Base-by-base conservation (phyloP, 2,113 vertebrate genomes). In the Carassius auratus region DNA sequence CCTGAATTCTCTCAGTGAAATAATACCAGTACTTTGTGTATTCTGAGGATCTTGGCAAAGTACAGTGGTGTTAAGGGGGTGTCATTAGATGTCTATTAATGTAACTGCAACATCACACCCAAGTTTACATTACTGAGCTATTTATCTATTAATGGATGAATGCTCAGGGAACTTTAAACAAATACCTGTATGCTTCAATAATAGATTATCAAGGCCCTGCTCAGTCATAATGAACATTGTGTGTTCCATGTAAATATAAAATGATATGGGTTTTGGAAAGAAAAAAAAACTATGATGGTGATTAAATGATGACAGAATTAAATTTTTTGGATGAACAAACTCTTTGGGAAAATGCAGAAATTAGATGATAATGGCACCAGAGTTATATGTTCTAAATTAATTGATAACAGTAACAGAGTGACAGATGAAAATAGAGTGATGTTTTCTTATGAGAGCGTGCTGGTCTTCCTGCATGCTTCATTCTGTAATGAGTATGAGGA, bases 61-160 rank as follows among this genome's bases (percentile, higher is more conserved):
- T 26, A 68, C 79, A 50, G 26, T 52, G 4, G 75, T 50, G 75
- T 76, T 55, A 76, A 76, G 75, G 36, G 61, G 78, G 62, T 81
- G 79, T 81, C 45, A 68, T 68, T 81, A 68, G 42, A 50, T 4
- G 4, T 30, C 79, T 66, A 81, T 33, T 68, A 81, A 81, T 68
- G 62, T 81, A 81, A 36, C 23, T 68, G 79, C n/a, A 33, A 81
- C 26, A 81, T 81, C 79, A 81, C 62, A 13, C 62, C 79, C 61
- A 68, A 33, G 62, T 21, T 81, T 68, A 68, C 79, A 68, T 68
- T 81, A 68, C 14, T 30, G 62, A 7, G 62, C 45, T 68, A 30
- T 68, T 68, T 23, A 81, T 50, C 42, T 50, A 66, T 45, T 30
- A 64, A 50, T 17, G 4, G 9, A 33, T 52, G 66, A 19, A 33